Base-by-base conservation (phyloP, 1,140 invertebrate species). In the Neomicropteryx cornuta region DNA sequence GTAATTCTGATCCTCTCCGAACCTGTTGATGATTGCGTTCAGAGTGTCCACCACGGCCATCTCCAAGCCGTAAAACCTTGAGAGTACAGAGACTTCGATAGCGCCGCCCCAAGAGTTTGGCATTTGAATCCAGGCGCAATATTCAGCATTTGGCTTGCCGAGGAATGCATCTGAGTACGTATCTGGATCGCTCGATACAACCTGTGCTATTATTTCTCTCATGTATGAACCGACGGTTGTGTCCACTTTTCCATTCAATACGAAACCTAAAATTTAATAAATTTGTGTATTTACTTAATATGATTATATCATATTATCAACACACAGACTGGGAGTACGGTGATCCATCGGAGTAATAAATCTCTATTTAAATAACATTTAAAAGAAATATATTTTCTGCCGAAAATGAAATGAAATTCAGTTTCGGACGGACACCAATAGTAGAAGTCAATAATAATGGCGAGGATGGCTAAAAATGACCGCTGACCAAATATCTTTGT, bases 31-130 rank as follows among this genome's bases (percentile, higher is more conserved):
- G 40, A 87, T 81, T 19, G 78, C 79, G 65, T 88, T 88, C 42
- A 92, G 76, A 24, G 87, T 92, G 57, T 97, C 87, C 3, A 96
- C 83, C 5, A 95, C 92, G 48, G 83, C 89, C 62, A 97, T 95
- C 72, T 97, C 92, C 42, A 94, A 62, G 24, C 81, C 79, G 66
- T 87, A 96, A 62, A 85, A 83, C 50, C 80, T 77, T 3, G 87
- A 83, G n/a, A 97, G 62, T 40, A 97, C 87, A 2, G 90, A 11
- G 14, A 65, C 68, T 70, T 97, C 94, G 48, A 97, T 97, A 29
- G 86, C 92, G 48, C 94, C 93, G 42, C 93, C 93, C 94, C 94
- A 97, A 0, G 89, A 83, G 42, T 79, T 83, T 2, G 80, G 68
- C 47, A 79, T 79, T 34, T 78, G 66, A 44, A 94, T 93, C 89